Evolutionary conservation across 2,797 vertebrate genomes (phyloP).

Genomic region (Rhadinocentrus ornatus): DNA sequence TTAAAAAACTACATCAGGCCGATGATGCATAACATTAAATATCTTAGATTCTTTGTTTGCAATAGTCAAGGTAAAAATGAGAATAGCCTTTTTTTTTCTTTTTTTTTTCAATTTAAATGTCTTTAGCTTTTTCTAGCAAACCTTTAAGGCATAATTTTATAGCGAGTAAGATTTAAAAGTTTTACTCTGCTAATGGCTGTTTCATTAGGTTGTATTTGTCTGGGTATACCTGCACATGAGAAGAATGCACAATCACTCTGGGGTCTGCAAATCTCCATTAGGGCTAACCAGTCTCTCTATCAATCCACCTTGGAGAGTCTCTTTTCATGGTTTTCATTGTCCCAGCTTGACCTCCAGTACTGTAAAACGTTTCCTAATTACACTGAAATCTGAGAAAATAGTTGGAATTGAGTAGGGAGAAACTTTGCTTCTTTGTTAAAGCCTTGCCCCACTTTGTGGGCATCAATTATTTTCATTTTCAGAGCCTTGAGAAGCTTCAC

Average conservation of each 20-base stretch:
- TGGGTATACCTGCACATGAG: not conserved
- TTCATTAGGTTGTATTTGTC: not conserved
- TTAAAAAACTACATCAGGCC: too few relatives aligned
- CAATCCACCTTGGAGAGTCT: not conserved
- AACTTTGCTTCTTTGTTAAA: conserved; percentile 7
- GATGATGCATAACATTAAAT: too few relatives aligned
- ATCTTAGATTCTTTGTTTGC: too few relatives aligned
- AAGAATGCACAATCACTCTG: not conserved
- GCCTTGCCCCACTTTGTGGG: not conserved
- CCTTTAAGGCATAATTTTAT: not conserved
- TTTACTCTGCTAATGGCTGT: not conserved
- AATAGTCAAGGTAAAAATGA: not conserved
- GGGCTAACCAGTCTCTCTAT: not conserved
- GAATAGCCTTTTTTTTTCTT: not conserved
- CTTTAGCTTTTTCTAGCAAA: not conserved
- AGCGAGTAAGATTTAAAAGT: not conserved
- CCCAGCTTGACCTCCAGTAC: not conserved
- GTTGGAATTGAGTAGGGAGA: not conserved
- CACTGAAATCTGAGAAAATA: not conserved
- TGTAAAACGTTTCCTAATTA: conserved; percentile 1
- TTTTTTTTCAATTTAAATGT: not conserved
- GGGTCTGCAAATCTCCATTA: not conserved
- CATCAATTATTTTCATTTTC: not conserved
- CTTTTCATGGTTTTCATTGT: not conserved
- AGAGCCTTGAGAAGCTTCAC: not conserved